Evolutionary conservation across 2,888 invertebrate species (phyloP).

Genomic region (Torymus aiolomorphi): DNA sequence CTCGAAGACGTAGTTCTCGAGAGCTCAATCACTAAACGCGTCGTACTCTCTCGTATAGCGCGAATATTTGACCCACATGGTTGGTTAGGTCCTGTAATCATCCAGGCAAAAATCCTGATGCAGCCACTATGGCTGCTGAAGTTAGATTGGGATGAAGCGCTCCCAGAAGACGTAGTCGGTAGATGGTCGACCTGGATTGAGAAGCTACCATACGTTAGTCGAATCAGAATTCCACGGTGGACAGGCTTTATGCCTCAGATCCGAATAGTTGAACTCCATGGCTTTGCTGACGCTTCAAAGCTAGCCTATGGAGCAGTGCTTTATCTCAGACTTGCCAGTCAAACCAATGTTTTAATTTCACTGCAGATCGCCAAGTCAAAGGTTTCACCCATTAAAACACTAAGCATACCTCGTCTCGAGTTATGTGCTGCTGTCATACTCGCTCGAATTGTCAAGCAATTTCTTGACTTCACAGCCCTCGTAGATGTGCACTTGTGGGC

Average conservation of each 20-base stretch:
- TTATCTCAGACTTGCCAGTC: background rate
- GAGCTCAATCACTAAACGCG: too few relatives aligned
- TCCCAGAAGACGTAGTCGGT: background rate
- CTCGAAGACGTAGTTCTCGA: too few relatives aligned
- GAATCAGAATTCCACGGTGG: background rate
- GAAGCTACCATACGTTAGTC: background rate
- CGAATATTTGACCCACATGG: background rate
- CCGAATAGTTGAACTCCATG: background rate
- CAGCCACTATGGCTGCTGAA: background rate
- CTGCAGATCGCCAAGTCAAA: background rate
- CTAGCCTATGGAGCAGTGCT: background rate
- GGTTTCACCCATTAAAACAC: background rate
- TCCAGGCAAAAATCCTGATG: too few relatives aligned
- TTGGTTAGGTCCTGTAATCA: too few relatives aligned
- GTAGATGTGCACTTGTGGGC: background rate
- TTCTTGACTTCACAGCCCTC: background rate
- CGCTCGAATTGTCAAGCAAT: background rate
- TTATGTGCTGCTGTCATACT: background rate
- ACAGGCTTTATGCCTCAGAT: background rate
- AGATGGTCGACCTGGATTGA: too few relatives aligned
- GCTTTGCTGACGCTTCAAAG: too few relatives aligned
- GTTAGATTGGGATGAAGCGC: background rate
- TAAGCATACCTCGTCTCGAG: conserved; percentile 10
- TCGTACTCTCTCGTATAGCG: background rate
- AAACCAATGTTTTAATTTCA: background rate